Evolutionary conservation across 30 jellyfish, hydroid and myxozoan genomes (phyloP).

Genomic region (Hydractinia echinata): DNA sequence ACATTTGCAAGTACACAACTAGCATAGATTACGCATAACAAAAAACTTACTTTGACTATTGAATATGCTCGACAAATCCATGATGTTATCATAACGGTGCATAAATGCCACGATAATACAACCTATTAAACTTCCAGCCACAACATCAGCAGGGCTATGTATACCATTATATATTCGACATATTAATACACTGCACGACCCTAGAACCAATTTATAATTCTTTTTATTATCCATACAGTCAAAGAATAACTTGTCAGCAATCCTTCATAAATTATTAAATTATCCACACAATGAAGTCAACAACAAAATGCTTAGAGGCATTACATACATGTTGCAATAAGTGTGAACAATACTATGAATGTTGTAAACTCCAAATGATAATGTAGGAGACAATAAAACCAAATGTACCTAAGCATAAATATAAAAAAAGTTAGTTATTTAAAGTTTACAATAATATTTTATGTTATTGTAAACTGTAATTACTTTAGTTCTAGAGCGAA

Average conservation of each 20-base stretch:
- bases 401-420: conserved; percentile 72
- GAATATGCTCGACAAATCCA: conserved; percentile 70
- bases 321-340: conserved; percentile 68
- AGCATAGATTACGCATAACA: background rate
- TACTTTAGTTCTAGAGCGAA: no score
- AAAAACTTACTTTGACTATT: conserved; percentile 67
- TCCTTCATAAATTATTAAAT: background rate
- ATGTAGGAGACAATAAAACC: conserved; percentile 87
- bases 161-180: conserved; percentile 93
- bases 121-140: conserved; percentile 90
- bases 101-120: conserved; percentile 59
- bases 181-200: conserved; percentile 89
- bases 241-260: no score
- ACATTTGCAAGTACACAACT: background rate
- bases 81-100: conserved; percentile 61
- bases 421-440: background rate
- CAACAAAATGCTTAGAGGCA: background rate
- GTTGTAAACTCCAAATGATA: conserved; percentile 60
- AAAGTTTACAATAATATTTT: no score
- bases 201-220: conserved; percentile 22
- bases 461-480: no score
- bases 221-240: no score
- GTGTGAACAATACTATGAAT: conserved; percentile 49
- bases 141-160: conserved; percentile 98
- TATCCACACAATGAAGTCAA: background rate